Conservation (phyloP, 2,888 invertebrate species). For the Anodontia alba region DNA sequence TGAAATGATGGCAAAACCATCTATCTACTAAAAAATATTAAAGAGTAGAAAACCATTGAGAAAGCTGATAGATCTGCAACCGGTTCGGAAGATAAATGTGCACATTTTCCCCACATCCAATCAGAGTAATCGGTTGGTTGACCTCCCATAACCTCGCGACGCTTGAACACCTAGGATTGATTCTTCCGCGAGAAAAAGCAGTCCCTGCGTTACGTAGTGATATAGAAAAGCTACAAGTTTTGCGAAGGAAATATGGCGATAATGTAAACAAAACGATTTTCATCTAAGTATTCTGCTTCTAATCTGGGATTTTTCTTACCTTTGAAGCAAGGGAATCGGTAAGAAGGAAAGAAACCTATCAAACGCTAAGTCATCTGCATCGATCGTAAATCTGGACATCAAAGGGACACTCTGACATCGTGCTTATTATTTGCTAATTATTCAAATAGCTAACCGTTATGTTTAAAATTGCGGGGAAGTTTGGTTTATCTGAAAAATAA, state of each 20-base stretch:
- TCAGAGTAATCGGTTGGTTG: slow-evolving; percentile 73
- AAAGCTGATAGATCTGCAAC: slow-evolving; percentile 72
- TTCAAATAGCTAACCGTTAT: slow-evolving; percentile 69
- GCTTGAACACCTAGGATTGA: slow-evolving; percentile 70
- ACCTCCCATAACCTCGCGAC: slow-evolving; percentile 74
- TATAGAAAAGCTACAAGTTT: slow-evolving; percentile 63
- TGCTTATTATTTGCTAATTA: slow-evolving; percentile 74
- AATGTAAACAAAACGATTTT: slow-evolving; percentile 72
- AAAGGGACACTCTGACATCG: slow-evolving; percentile 66
- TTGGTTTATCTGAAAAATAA: slow-evolving; percentile 52
- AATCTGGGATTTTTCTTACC: slow-evolving; percentile 41
- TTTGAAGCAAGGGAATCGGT: slow-evolving; percentile 59
- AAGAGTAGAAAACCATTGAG: slow-evolving; percentile 75
- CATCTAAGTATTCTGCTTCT: slow-evolving; percentile 56
- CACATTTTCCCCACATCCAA: slow-evolving; percentile 78
- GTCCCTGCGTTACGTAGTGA: slow-evolving; percentile 74
- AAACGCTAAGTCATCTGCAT: slow-evolving; percentile 51
- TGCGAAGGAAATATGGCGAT: slow-evolving; percentile 67
- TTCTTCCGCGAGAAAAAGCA: slow-evolving; percentile 77
- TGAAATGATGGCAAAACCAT: slow-evolving; percentile 76
- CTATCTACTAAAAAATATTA: slow-evolving; percentile 74
- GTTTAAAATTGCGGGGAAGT: slow-evolving; percentile 33
- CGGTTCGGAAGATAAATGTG: slow-evolving; percentile 75
- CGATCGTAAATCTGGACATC: slow-evolving; percentile 68
- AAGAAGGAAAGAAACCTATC: slow-evolving; percentile 62